A percentile compares a stretch with the other conserved stretches of the same genome.
Conservation (phyloP, 1,140 invertebrate species). For the Temnothorax nylanderi region DNA sequence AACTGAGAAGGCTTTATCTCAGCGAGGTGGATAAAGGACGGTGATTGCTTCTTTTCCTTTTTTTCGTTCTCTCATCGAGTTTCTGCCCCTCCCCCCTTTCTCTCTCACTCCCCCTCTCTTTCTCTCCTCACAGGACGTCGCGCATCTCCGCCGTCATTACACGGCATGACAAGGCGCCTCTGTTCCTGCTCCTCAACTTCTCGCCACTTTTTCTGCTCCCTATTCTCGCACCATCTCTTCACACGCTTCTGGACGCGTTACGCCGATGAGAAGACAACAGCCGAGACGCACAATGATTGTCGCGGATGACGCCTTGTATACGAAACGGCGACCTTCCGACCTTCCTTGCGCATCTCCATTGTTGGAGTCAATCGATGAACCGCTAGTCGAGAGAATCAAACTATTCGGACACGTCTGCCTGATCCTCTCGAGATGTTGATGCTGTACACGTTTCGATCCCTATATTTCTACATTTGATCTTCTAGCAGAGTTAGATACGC, state of each 20-base stretch:
- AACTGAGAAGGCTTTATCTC: constrained; percentile 68
- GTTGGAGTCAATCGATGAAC: constrained; percentile 45
- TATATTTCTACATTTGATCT: neutral
- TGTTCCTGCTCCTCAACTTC: constrained; percentile 73
- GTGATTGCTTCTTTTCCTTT: constrained; percentile 64
- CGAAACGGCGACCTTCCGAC: constrained; percentile 70
- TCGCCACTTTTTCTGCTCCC: constrained; percentile 76
- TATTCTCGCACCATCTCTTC: constrained; percentile 73
- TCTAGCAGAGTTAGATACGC: neutral
- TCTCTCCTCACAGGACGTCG: constrained; percentile 66
- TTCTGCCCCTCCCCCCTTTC: constrained; percentile 45
- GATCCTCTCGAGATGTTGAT: neutral
- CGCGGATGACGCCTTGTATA: constrained; percentile 49
- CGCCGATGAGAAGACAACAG: constrained; percentile 67
- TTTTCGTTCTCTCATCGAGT: constrained; percentile 65
- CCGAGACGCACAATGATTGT: constrained; percentile 66
- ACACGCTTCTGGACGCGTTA: constrained; percentile 73
- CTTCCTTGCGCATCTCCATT: constrained; percentile 68
- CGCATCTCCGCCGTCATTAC: constrained; percentile 79
- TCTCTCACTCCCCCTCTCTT: constrained; percentile 33
- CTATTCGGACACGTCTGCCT: neutral
- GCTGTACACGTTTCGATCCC: neutral
- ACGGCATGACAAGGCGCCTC: constrained; percentile 80
- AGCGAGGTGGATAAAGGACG: constrained; percentile 68
- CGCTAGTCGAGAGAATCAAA: constrained; percentile 25